Base-by-base conservation (phyloP, 2,888 invertebrate species). In the Microchrysa polita region DNA sequence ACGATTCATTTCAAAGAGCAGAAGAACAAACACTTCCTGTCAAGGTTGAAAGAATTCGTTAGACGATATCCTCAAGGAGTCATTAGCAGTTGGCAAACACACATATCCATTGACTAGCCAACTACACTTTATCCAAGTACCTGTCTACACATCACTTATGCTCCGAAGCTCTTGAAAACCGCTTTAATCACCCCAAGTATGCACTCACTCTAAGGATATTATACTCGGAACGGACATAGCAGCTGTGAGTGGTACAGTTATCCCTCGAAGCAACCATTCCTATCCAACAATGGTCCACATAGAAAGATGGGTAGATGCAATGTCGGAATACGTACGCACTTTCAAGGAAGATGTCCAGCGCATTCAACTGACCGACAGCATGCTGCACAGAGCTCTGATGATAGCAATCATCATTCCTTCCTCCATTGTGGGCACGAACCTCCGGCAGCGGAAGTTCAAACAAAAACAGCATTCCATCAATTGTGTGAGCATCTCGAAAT, bases 401-500 rank as follows among this genome's bases (percentile, higher is more conserved):
- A n/a, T n/a, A 5, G 16, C 48, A 48, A 12, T 48, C 48, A 12
- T n/a, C 16, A 10, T 0, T 34, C 7, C 27, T 34, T 34, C 48
- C 10, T 48, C 48, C 14, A 7, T 20, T 55, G 55, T 20, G 5
- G 18, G 22, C 55, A 55, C 10, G 16, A 5, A 42, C 23, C 22
- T 12, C 42, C n/a, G 42, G 61, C 40, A 67, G 67, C 10, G 53
- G 53, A 42, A 42, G 20, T 5, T n/a, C 10, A 42, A 18, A 67
- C 52, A 52, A 67, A 23, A 48, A 67, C 27, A 34, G 16, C 53
- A 53, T 55, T 67, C 20, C 67, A 67, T 67, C 67, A 67, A 53
- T 67, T 67, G 67, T 63, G 61, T 42, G 23, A 67, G n/a, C 67
- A 53, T 67, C 53, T 67, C 67, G 67, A 23, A 53, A 67, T 67